Conservation (phyloP, 2,797 vertebrate genomes). For the Hylomyscus alleni region DNA sequence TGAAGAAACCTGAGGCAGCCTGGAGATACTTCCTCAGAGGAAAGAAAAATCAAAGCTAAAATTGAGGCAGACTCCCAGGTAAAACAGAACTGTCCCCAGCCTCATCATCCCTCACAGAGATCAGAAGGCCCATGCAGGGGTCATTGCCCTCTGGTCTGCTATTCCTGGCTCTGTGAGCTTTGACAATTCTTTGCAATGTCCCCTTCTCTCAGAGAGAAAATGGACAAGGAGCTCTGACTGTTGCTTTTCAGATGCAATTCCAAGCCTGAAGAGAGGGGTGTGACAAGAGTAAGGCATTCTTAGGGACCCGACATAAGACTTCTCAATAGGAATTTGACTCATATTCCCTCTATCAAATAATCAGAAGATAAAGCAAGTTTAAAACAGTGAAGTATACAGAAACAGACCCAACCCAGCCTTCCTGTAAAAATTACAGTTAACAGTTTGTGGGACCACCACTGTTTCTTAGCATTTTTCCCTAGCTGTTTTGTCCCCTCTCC, state of each 20-base stretch:
- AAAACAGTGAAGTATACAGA: neutral
- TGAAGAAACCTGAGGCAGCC: neutral
- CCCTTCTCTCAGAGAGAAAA: neutral
- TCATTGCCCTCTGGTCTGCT: neutral
- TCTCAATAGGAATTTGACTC: neutral
- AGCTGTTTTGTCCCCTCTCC: neutral
- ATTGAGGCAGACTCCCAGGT: neutral
- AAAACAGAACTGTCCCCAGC: neutral
- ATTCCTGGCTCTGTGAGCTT: neutral
- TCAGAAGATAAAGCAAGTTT: slow-evolving; percentile 16
- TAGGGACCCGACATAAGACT: neutral
- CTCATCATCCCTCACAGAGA: too few species aligned
- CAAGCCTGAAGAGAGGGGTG: neutral
- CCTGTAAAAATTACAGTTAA: neutral
- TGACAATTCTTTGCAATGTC: neutral
- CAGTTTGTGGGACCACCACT: neutral
- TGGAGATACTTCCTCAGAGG: neutral
- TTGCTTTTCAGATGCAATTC: neutral
- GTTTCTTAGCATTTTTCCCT: neutral
- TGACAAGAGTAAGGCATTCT: neutral
- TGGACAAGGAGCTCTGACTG: neutral
- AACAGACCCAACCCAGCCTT: neutral
- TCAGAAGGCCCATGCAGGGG: neutral
- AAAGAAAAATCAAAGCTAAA: neutral
- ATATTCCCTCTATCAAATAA: neutral